Percentiles rank a stretch among this genome's conserved stretches.
Evolutionary conservation across 2,888 invertebrate species (phyloP).

Genomic region (Drosophila pseudotakahashii): DNA sequence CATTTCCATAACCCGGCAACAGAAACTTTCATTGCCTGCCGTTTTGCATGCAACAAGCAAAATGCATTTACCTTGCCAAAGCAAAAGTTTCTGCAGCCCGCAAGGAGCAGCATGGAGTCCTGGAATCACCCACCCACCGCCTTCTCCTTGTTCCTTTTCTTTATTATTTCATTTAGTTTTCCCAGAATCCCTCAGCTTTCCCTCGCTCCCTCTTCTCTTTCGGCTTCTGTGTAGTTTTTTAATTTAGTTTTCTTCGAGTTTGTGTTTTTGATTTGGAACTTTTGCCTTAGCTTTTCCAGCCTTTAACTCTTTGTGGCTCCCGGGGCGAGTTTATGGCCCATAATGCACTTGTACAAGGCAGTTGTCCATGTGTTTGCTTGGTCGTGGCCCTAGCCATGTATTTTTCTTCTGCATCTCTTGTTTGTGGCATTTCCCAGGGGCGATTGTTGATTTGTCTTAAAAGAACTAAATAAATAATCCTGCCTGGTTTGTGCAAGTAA

Average conservation of each 20-base stretch:
- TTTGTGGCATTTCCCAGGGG: constrained; percentile 34
- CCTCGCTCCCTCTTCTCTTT: background rate
- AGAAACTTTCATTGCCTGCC: constrained; percentile 64
- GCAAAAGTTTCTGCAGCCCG: constrained; percentile 37
- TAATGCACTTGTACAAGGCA: constrained; percentile 52
- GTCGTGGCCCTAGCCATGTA: background rate
- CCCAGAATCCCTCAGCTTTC: constrained; percentile 17
- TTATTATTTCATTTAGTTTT: constrained; percentile 76
- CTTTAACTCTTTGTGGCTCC: constrained; percentile 48
- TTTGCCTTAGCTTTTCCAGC: constrained; percentile 53
- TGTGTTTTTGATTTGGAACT: constrained; percentile 76
- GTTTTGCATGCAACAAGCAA: constrained; percentile 74
- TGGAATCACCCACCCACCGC: constrained; percentile 17
- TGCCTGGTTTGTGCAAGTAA: background rate
- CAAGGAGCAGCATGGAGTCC: constrained; percentile 17
- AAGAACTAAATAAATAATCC: background rate
- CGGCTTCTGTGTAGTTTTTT: constrained; percentile 48
- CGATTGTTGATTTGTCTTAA: constrained; percentile 33
- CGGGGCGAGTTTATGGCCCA: constrained; percentile 58
- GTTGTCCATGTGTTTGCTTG: constrained; percentile 14
- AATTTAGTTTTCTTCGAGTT: constrained; percentile 55
- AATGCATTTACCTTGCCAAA: constrained; percentile 71
- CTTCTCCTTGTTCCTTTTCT: constrained; percentile 57
- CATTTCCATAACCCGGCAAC: constrained; percentile 38
- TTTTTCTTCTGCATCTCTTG: background rate